phyloP scores from a whole-genome alignment of 2,113 vertebrate species.

The Physeter macrocephalus region DNA sequence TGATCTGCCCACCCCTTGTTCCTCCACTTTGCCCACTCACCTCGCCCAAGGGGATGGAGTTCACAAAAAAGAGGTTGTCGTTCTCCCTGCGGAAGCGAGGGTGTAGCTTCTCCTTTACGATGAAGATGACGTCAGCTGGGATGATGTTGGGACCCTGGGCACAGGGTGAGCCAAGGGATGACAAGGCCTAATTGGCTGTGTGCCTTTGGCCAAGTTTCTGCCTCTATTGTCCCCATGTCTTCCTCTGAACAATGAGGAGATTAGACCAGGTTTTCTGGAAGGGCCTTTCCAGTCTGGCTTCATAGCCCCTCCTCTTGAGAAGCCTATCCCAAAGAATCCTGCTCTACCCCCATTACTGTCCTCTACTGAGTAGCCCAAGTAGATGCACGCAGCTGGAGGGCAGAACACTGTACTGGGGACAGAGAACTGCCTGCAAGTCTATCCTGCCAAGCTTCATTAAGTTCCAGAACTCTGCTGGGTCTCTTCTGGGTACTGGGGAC shows the following conservation, averaged over 20 bases:
- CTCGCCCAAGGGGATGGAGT: conserved; percentile 85
- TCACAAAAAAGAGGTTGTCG: conserved; percentile 83
- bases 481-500: neutral
- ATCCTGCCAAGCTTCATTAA: neutral
- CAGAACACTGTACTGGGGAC: neutral
- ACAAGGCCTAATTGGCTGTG: neutral
- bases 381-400: neutral
- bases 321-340: neutral
- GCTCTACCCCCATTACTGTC: neutral
- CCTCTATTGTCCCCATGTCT: neutral
- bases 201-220: neutral
- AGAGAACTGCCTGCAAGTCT: neutral
- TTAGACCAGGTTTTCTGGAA: neutral
- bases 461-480: neutral
- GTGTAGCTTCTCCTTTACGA: conserved; percentile 90
- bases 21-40: conserved; percentile 75
- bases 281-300: neutral
- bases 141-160: conserved; percentile 91
- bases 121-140: conserved; percentile 93
- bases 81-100: conserved; percentile 81
- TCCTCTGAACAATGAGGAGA: neutral
- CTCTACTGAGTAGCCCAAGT: neutral
- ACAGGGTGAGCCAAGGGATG: neutral
- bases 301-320: neutral
- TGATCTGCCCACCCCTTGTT: neutral